Evolutionary conservation across 1,140 invertebrate species (phyloP), one percentile per base, ranked within the genome.

Genomic region (Penaeus chinensis): DNA sequence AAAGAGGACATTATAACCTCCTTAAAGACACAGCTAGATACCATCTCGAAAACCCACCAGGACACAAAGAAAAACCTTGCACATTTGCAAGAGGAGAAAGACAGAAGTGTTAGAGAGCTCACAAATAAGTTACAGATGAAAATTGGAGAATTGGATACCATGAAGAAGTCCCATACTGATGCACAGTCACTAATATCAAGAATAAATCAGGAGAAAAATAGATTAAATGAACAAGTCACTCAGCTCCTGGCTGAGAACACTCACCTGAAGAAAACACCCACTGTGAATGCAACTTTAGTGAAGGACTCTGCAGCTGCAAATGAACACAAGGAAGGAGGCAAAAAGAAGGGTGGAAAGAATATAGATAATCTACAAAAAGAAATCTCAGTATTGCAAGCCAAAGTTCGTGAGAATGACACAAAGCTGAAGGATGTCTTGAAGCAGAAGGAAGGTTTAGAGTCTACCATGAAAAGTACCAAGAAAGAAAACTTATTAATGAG

Each of bases 401-500:
- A 65, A 27, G n/a, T 62, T 19, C 60, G 32, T 61, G 83, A 85
- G 18, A 32, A 5, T 65, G 83, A 85, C 20, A 27, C 37, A 37
- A 87, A 82, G 42, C 61, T 87, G 61, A 82, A 87, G 62, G 86
- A 87, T 32, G 24, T 61, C 37, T 65, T 61, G 47, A 81, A 82
- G 18, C 86, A 87, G 37, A 87, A 82, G 65, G 80, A 87, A 20
- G 65, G 37, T 37, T 54, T 87, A 22, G 69, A 87, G 27, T n/a
- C 16, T 47, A 54, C 81, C 32, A 18, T 87, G 32, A 82, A 83
- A 47, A 83, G 54, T 32, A 63, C 66, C 66, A 87, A 78, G 60
- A 87, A 83, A 27, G 86, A 87, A 54, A 87, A 42, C 54, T 66
- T 87, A 11, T 65, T 87, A 54, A 82, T 83, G 80, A 78, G 61